These are phyloP conservation scores for Leucosticte australis DNA, from an alignment of 2,113 vertebrate genomes.

Conservation along the genomic window DNA sequence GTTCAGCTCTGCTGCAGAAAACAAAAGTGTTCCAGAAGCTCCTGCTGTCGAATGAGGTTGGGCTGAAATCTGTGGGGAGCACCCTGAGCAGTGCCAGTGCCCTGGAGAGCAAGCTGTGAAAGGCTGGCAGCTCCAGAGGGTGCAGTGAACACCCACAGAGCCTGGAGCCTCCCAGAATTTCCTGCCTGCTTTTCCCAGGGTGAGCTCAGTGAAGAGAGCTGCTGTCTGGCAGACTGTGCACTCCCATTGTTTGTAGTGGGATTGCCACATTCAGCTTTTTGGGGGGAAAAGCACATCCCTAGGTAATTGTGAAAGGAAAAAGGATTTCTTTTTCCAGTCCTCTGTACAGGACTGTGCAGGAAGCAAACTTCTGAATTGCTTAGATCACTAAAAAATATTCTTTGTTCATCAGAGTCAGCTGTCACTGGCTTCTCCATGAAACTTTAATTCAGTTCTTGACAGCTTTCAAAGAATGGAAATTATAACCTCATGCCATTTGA, in stretches of 20 bases:
- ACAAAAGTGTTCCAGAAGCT: neutral
- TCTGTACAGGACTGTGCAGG: neutral
- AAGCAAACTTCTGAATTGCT: neutral
- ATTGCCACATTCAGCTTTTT: neutral
- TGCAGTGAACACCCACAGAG: neutral
- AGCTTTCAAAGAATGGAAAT: neutral
- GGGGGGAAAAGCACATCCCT: neutral
- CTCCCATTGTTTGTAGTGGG: neutral
- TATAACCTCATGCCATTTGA: neutral
- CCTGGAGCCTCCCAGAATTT: neutral
- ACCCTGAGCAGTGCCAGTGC: neutral
- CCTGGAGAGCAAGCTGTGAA: neutral
- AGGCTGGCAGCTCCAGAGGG: neutral
- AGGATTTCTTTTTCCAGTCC: neutral
- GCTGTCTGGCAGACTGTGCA: neutral
- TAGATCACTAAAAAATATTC: neutral
- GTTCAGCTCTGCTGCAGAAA: constrained; percentile 4
- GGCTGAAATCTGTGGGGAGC: neutral
- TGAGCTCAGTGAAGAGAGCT: neutral
- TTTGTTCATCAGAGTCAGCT: neutral
- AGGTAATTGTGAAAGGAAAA: neutral
- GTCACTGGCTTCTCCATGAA: neutral
- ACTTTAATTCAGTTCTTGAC: neutral
- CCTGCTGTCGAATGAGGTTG: neutral
- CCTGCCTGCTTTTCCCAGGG: neutral